Evolutionary conservation across 2,888 invertebrate species (phyloP).

Genomic region (Synergus gifuensis): DNA sequence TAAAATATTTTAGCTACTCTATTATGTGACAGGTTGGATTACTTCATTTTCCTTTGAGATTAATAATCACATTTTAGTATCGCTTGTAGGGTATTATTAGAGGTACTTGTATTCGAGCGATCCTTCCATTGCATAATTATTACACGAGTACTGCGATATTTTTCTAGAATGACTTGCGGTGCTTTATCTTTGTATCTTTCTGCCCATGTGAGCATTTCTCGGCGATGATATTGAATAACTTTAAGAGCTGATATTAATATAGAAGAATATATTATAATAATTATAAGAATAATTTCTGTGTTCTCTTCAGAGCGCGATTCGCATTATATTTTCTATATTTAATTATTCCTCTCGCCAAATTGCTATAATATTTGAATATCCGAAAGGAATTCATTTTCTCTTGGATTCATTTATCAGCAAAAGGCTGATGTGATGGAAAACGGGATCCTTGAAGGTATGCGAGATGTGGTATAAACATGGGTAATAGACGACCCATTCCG

Average conservation of each 20-base stretch:
- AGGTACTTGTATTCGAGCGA: slow-evolving; percentile 19
- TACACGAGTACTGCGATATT: slow-evolving; percentile 11
- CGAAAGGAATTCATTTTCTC: neutral
- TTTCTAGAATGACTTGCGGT: slow-evolving; percentile 33
- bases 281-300: too few species aligned
- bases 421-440: slow-evolving; percentile 9
- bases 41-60: slow-evolving; percentile 7
- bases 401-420: neutral
- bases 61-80: slow-evolving; percentile 38
- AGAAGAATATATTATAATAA: neutral
- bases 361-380: neutral
- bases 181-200: slow-evolving; percentile 39
- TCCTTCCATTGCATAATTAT: slow-evolving; percentile 40
- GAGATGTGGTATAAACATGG: slow-evolving; percentile 59
- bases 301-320: too few species aligned
- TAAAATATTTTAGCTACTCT: neutral
- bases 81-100: slow-evolving; percentile 35
- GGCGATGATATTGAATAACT: slow-evolving; percentile 34
- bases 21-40: slow-evolving; percentile 28
- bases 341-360: neutral
- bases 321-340: neutral
- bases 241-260: neutral
- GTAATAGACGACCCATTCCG: slow-evolving; percentile 63
- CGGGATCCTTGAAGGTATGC: slow-evolving; percentile 43
- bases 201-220: slow-evolving; percentile 33